Evolutionary conservation across 2,113 vertebrate genomes (phyloP), one percentile per base, ranked within the genome.

Genomic region (Mus spicilegus): DNA sequence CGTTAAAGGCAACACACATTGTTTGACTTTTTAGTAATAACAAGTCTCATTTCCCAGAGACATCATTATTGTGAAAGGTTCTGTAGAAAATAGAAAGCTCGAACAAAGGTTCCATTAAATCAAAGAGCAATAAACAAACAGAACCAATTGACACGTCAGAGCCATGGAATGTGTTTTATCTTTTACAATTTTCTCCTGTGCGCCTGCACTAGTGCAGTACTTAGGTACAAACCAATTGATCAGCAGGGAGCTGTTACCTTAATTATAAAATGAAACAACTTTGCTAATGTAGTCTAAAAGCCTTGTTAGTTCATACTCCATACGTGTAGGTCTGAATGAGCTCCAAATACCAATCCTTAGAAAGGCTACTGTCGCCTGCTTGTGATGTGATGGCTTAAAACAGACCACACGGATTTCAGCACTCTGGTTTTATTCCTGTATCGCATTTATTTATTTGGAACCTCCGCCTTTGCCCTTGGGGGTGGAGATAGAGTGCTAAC

Each of bases 221-320:
- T 98, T 93, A 93, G 94, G 90, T 96, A 96, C 97, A 97, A 96
- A 95, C 49, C 94, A 78, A 98, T 98, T 97, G 96, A 98, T 98
- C 98, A 98, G 78, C 78, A 36, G 97, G 96, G 97, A 98, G 95
- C 91, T 98, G 95, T 98, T 98, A 97, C 94, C 97, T 98, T 98
- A 98, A 98, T 98, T 98, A 98, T 98, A 96, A 98, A 98, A 97
- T 97, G 98, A 98, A 98, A 98, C 95, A 98, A 97, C 95, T 98
- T 98, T 98, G 97, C 91, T 98, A 97, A 98, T 65, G 89, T 94
- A 80, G 90, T 89, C 93, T 96, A 13, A 91, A 97, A 98, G 96
- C 67, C 97, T 94, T 97, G 96, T 97, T 98, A 97, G 95, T 93
- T 98, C 88, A 95, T 95, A 98, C 88, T 97, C 95, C 78, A 93